Evolutionary conservation across 2,113 vertebrate species (phyloP), one percentile per base, ranked within the genome.

Genomic region (Origma solitaria): DNA sequence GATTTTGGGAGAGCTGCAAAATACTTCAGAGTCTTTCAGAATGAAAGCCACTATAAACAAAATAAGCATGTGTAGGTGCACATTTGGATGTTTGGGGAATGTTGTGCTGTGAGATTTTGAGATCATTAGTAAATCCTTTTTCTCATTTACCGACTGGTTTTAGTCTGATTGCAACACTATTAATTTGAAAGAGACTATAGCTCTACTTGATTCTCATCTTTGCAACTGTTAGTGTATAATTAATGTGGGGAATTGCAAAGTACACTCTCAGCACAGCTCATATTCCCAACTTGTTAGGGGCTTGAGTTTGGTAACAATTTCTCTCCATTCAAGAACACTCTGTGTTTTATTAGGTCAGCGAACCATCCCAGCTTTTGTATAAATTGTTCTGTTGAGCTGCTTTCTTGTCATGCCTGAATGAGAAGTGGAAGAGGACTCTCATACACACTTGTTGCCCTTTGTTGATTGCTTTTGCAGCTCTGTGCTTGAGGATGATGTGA

Each of bases 261-360:
- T 50, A 28, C 54, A 37, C 77, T 75, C 90, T 58, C 37, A 72
- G 85, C 64, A 71, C 79, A 88, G 82, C 14, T 94, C 76, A 47
- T 69, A 76, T 95, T 96, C 82, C 94, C 56, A 40, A 56, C 78
- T 88, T 88, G 86, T 94, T 86, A 82, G 56, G 65, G 42, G 57
- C 60, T 90, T 54, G 75, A 70, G 13, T 92, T 93, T 76, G 82
- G 57, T 79, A 91, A 60, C 37, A 50, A 86, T 79, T 96, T 97
- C 79, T 86, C 61, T 94, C 96, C 91, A 83, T 51, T 94, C 82
- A 53, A 70, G 69, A 84, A 86, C 51, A 58, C 83, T 95, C 86
- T 86, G 64, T 71, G 76, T 92, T 96, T 97, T 84, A 86, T 89
- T 78, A 80, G 92, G 95, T 94, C 86, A 71, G 82, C 33, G 93